Evolutionary conservation across 2,888 invertebrate species (phyloP).

Genomic region (Campoletis raptor): DNA sequence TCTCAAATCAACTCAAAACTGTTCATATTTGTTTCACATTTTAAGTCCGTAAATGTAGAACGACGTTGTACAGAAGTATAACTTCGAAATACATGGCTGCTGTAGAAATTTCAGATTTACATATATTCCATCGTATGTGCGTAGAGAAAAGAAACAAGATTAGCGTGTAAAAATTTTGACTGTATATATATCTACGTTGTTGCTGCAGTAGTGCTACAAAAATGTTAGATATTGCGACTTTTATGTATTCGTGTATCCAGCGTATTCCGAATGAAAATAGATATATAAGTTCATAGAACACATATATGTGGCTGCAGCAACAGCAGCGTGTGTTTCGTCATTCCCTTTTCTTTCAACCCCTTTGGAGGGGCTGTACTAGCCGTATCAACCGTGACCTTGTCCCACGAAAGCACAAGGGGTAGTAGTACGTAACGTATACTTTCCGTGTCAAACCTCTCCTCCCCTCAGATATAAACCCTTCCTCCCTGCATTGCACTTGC

Average conservation of each 20-base stretch:
- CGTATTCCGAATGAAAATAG: background rate
- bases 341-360: constrained; percentile 50
- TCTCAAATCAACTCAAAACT: too few species aligned
- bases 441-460: constrained; percentile 14
- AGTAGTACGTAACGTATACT: constrained; percentile 14
- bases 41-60: too few species aligned
- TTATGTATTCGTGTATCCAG: constrained; percentile 18
- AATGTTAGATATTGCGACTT: constrained; percentile 20
- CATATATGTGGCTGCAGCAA: constrained; percentile 27
- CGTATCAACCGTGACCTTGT: constrained; percentile 65
- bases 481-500: constrained; percentile 32
- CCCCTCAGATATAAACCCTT: background rate
- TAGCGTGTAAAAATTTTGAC: constrained; percentile 7
- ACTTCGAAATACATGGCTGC: too few species aligned
- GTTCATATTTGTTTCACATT: too few species aligned
- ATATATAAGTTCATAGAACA: background rate
- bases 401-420: constrained; percentile 39
- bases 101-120: background rate
- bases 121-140: background rate
- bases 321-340: constrained; percentile 53
- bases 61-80: background rate
- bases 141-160: background rate
- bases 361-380: constrained; percentile 37
- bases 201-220: constrained; percentile 15
- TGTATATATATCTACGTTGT: constrained; percentile 7